Conservation (phyloP, 1,140 invertebrate genomes). For the Piezodorus guildinii region DNA sequence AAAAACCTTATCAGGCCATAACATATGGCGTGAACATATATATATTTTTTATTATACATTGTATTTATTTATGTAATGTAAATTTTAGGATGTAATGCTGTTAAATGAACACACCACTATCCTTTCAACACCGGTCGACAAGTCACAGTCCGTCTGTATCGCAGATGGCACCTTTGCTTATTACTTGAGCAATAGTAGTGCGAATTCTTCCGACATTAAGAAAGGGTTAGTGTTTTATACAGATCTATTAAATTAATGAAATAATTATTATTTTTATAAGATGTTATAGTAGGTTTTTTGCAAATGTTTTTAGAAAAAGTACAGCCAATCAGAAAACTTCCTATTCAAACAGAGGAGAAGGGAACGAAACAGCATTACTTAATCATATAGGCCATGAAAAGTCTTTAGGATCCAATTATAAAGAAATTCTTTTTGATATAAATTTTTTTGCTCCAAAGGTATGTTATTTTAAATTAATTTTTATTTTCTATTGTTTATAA, state of each 20-base stretch:
- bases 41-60: too few relatives aligned
- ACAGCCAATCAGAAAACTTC: background rate
- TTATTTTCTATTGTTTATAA: too few relatives aligned
- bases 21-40: too few relatives aligned
- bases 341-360: background rate
- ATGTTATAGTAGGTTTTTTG: too few relatives aligned
- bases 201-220: too few relatives aligned
- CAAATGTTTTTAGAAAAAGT: background rate
- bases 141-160: conserved; percentile 41
- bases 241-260: too few relatives aligned
- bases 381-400: background rate
- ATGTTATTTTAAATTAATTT: conserved; percentile 1
- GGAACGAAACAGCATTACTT: background rate
- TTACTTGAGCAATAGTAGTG: background rate
- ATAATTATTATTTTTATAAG: too few relatives aligned
- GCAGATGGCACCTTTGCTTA: conserved; percentile 40
- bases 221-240: too few relatives aligned
- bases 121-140: conserved; percentile 36
- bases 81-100: conserved; percentile 37
- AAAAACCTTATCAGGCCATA: too few relatives aligned
- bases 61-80: too few relatives aligned
- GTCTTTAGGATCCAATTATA: background rate
- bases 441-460: conserved; percentile 32
- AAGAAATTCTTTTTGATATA: conserved; percentile 27
- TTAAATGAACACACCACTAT: conserved; percentile 37